Evolutionary conservation across 2,113 vertebrate species (phyloP).

Genomic region (Rhinopomastus cyanomelas): DNA sequence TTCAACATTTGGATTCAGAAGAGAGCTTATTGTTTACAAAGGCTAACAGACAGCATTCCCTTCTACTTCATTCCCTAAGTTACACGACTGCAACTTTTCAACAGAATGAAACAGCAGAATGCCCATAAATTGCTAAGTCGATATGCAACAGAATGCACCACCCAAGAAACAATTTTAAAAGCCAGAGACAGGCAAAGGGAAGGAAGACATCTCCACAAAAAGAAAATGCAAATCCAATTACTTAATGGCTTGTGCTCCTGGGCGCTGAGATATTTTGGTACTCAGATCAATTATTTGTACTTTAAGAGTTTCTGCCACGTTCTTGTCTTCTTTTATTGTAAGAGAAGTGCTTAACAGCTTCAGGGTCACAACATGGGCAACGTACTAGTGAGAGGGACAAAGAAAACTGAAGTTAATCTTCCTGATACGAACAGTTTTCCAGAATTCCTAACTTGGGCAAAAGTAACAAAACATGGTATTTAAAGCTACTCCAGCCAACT

Average conservation of each 20-base stretch:
- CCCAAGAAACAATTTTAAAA: not conserved
- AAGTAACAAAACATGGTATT: not conserved
- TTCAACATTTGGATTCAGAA: not conserved
- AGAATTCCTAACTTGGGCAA: not conserved
- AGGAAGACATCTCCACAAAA: not conserved
- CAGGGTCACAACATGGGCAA: conserved; percentile 86
- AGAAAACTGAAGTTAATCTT: not conserved
- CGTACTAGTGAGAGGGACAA: conserved; percentile 79
- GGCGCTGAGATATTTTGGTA: conserved; percentile 88
- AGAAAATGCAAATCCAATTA: conserved; percentile 65
- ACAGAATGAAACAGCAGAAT: not conserved
- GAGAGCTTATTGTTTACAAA: not conserved
- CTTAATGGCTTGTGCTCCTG: conserved; percentile 93
- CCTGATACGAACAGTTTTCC: not conserved
- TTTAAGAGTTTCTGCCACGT: conserved; percentile 89
- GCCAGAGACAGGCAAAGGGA: not conserved
- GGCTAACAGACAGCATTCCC: not conserved
- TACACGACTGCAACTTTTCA: not conserved
- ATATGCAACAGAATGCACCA: not conserved
- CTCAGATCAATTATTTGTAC: conserved; percentile 91
- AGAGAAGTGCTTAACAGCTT: conserved; percentile 89
- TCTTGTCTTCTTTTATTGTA: conserved; percentile 84
- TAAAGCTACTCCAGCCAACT: not conserved
- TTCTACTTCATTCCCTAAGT: not conserved
- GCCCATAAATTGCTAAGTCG: not conserved